Evolutionary conservation across 1,140 invertebrate species (phyloP).

Genomic region (Sycobia sp.): DNA sequence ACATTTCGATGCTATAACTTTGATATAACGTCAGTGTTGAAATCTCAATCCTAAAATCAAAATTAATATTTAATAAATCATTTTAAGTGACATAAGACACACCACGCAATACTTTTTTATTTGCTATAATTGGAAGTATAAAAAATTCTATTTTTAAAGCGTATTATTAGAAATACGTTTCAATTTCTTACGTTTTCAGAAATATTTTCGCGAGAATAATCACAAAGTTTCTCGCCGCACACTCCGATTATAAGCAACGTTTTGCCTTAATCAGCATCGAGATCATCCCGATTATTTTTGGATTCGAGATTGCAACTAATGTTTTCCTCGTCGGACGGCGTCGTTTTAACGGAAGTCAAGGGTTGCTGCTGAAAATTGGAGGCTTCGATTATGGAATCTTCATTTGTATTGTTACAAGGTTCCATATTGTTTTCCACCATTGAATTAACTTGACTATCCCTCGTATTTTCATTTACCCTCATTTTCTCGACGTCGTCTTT

Average conservation of each 20-base stretch:
- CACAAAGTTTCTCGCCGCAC: too few species aligned
- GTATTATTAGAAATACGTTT: neutral
- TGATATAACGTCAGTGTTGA: too few species aligned
- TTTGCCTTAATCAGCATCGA: conserved; percentile 29
- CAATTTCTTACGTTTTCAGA: conserved; percentile 21
- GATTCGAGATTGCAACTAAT: conserved; percentile 13
- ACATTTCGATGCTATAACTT: too few species aligned
- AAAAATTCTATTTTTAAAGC: neutral
- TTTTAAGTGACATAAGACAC: too few species aligned
- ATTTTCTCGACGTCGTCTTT: conserved; percentile 26
- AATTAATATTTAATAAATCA: too few species aligned
- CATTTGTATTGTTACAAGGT: neutral
- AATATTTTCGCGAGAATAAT: conserved; percentile 9
- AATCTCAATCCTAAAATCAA: too few species aligned
- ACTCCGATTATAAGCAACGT: conserved; percentile 3
- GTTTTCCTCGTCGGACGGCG: conserved; percentile 17
- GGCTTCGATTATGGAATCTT: neutral
- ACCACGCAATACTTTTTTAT: too few species aligned
- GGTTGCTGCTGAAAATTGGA: neutral
- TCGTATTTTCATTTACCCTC: conserved; percentile 22
- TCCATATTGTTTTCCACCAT: neutral
- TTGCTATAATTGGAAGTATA: conserved; percentile 14
- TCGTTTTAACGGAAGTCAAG: conserved; percentile 15
- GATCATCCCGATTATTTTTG: conserved; percentile 24
- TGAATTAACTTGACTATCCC: too few species aligned